Conservation (phyloP, 1,140 invertebrate genomes). For the Holcopasites calliopsidis region DNA sequence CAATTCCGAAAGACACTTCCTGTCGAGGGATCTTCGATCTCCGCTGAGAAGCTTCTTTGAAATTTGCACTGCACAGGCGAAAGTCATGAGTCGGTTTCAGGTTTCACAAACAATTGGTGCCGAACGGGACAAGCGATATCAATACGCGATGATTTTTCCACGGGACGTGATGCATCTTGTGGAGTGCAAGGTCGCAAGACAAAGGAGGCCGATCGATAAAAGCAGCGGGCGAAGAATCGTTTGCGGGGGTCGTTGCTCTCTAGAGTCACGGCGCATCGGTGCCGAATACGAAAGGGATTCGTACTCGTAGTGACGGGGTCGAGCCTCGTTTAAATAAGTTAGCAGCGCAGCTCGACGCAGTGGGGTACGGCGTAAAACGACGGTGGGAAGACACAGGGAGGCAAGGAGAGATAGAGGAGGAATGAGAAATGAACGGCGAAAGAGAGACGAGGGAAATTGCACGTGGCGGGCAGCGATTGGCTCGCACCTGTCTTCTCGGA, state of each 20-base stretch:
- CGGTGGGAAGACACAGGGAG: slow-evolving; percentile 40
- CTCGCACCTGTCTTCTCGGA: slow-evolving; percentile 75
- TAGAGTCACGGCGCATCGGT: slow-evolving; percentile 55
- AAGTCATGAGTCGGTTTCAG: neutral
- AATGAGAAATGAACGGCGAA: slow-evolving; percentile 40
- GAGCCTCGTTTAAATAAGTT: slow-evolving; percentile 66
- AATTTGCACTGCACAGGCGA: neutral
- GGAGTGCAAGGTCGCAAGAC: slow-evolving; percentile 58
- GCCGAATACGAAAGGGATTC: slow-evolving; percentile 57
- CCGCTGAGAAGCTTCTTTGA: neutral
- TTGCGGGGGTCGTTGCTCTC: slow-evolving; percentile 60
- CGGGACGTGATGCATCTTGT: neutral
- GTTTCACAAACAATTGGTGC: too few relatives aligned
- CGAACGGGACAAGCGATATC: neutral
- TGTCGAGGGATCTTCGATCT: slow-evolving; percentile 31
- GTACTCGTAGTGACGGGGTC: slow-evolving; percentile 61
- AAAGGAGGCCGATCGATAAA: slow-evolving; percentile 61
- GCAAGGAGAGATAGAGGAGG: slow-evolving; percentile 26
- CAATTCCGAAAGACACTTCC: slow-evolving; percentile 14
- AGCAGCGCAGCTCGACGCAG: slow-evolving; percentile 45
- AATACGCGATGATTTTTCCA: neutral
- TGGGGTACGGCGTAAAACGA: slow-evolving; percentile 49
- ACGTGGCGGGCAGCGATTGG: slow-evolving; percentile 75
- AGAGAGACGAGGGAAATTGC: slow-evolving; percentile 70
- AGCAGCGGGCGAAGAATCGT: slow-evolving; percentile 57